Evolutionary conservation across 2,888 invertebrate genomes (phyloP).

Genomic region (Morinoia aosen): DNA sequence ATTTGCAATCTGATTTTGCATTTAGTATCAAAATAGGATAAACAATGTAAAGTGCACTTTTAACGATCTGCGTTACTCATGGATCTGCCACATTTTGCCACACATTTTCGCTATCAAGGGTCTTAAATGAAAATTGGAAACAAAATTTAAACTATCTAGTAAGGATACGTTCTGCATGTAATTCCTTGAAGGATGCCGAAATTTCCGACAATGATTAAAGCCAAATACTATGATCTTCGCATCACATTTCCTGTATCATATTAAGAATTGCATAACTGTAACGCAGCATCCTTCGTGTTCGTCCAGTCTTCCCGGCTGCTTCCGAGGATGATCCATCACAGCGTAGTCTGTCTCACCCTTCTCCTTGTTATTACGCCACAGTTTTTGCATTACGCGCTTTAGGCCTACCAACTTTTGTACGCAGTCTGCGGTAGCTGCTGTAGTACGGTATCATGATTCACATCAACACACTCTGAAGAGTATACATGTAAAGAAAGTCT

Average conservation of each 20-base stretch:
- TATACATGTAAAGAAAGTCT: no score
- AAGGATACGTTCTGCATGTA: background rate
- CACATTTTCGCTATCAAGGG: no score
- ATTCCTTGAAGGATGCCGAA: background rate
- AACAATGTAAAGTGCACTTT: no score
- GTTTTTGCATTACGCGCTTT: slow-evolving; percentile 9
- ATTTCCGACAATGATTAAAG: background rate
- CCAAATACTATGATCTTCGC: no score
- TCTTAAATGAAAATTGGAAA: no score
- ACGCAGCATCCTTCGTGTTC: background rate
- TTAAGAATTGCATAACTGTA: background rate
- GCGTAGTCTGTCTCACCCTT: slow-evolving; percentile 24
- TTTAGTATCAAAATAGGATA: no score
- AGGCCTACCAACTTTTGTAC: background rate
- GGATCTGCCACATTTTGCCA: no score
- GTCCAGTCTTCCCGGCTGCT: slow-evolving; percentile 15
- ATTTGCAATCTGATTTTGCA: no score
- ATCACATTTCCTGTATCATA: background rate
- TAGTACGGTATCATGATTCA: background rate
- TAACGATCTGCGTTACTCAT: no score
- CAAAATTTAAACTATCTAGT: no score
- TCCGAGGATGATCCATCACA: slow-evolving; percentile 41
- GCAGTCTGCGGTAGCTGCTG: background rate
- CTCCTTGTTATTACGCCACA: slow-evolving; percentile 21
- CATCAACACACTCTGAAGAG: background rate